Evolutionary conservation across 2,797 vertebrate genomes (phyloP).

Genomic region (Otus scops): DNA sequence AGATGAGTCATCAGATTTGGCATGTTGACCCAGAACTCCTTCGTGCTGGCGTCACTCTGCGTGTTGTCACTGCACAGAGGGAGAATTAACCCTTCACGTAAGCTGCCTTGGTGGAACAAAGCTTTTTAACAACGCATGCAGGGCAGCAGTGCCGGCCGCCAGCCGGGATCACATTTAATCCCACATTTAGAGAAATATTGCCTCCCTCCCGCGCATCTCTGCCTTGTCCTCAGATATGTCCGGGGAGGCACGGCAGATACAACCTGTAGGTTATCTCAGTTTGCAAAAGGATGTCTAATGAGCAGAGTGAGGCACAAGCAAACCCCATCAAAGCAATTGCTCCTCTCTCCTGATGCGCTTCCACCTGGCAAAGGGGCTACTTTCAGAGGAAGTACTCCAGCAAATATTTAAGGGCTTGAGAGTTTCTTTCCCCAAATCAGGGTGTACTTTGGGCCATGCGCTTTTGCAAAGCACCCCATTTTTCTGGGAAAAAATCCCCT

Average conservation of each 20-base stretch:
- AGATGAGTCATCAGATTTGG: conserved; percentile 95
- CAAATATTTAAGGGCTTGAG: background rate
- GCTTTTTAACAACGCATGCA: background rate
- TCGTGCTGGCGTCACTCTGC: conserved; percentile 81
- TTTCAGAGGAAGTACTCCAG: rapidly evolving
- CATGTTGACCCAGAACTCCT: conserved; percentile 99
- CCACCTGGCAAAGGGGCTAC: background rate
- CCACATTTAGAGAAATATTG: rapidly evolving
- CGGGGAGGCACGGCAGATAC: background rate
- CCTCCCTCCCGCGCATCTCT: rapidly evolving
- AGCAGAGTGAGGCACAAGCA: background rate
- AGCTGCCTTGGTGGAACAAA: background rate
- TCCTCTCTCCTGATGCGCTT: background rate
- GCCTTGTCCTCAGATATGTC: background rate
- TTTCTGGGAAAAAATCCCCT: rapidly evolving
- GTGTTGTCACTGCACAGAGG: conserved; percentile 80
- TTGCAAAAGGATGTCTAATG: background rate
- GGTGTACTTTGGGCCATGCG: rapidly evolving
- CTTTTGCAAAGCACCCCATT: background rate
- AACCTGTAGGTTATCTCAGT: background rate
- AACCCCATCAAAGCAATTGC: background rate
- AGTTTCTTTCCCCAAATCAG: background rate
- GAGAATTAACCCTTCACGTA: background rate
- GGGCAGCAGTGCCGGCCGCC: rapidly evolving
- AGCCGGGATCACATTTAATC: rapidly evolving